phyloP scores from a whole-genome alignment of 2,888 invertebrate species.

The Hipparchia sbordonii region DNA sequence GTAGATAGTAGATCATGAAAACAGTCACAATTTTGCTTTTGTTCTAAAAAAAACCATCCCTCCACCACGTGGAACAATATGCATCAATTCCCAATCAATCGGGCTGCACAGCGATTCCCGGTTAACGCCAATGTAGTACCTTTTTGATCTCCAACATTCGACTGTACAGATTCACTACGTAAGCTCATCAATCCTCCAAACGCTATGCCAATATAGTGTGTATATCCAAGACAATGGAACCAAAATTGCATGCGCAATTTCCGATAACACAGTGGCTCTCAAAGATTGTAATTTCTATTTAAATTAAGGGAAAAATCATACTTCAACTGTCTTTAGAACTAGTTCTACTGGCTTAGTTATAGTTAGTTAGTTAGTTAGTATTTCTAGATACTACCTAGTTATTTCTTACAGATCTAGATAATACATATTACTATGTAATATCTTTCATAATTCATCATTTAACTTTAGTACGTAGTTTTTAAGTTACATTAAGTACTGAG shows the following conservation, averaged over 20 bases:
- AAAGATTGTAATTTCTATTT: conserved; percentile 3
- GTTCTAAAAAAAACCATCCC: conserved; percentile 7
- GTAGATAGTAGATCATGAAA: not conserved
- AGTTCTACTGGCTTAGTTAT: too few species aligned
- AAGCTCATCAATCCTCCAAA: conserved; percentile 17
- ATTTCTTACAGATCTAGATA: too few species aligned
- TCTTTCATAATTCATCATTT: too few species aligned
- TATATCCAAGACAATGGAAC: conserved; percentile 31
- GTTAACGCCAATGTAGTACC: conserved; percentile 26
- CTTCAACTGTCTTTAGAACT: not conserved
- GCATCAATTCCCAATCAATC: conserved; percentile 33
- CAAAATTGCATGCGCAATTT: conserved; percentile 36
- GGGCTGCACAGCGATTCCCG: conserved; percentile 18
- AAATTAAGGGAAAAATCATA: not conserved
- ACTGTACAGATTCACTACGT: conserved; percentile 22
- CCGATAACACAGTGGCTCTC: conserved; percentile 19
- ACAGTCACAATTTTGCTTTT: conserved; percentile 1
- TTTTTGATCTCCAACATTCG: conserved; percentile 30
- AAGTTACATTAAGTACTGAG: too few species aligned
- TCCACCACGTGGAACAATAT: conserved; percentile 20
- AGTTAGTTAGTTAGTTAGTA: too few species aligned
- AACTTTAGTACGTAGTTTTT: too few species aligned
- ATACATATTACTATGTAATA: too few species aligned
- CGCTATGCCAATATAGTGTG: conserved; percentile 29
- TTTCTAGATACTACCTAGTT: too few species aligned